These are phyloP conservation scores for Fregata magnificens DNA, from an alignment of 2,113 vertebrate genomes.

Conservation along the genomic window DNA sequence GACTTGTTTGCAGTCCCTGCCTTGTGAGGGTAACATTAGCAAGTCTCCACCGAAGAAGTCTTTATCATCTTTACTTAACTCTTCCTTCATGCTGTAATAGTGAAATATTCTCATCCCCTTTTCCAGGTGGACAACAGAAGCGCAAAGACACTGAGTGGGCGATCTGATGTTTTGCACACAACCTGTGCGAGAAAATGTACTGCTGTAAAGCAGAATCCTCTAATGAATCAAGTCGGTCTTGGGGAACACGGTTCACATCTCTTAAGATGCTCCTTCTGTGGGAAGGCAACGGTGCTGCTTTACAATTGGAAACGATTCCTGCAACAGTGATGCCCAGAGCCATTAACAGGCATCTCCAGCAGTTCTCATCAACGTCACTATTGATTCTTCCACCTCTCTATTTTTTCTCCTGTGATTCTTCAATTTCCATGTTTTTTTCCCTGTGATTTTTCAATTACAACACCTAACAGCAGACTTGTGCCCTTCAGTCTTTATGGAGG, in stretches of 20 bases:
- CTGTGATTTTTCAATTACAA: not conserved
- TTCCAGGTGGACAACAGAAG: not conserved
- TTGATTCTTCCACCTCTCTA: not conserved
- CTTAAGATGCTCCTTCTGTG: not conserved
- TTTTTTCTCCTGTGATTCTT: not conserved
- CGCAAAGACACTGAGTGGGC: not conserved
- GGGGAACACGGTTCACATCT: not conserved
- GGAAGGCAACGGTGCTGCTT: not conserved
- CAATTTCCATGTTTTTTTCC: not conserved
- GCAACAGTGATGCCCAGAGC: not conserved
- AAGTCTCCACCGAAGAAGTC: not conserved
- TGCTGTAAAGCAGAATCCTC: not conserved
- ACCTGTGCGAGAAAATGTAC: rapidly evolving
- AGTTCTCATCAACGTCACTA: not conserved
- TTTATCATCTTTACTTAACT: not conserved
- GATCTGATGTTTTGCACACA: not conserved
- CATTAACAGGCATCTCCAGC: not conserved
- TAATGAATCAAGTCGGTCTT: rapidly evolving
- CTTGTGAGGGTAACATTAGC: not conserved
- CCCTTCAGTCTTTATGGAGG: not conserved
- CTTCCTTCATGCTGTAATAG: rapidly evolving
- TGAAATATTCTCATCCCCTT: not conserved
- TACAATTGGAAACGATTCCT: not conserved
- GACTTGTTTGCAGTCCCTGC: not conserved
- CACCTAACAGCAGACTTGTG: not conserved